Percentiles rank a stretch among this genome's conserved stretches.
phyloP scores from a whole-genome alignment of 2,113 vertebrate species.

The Xiphophorus hellerii region DNA sequence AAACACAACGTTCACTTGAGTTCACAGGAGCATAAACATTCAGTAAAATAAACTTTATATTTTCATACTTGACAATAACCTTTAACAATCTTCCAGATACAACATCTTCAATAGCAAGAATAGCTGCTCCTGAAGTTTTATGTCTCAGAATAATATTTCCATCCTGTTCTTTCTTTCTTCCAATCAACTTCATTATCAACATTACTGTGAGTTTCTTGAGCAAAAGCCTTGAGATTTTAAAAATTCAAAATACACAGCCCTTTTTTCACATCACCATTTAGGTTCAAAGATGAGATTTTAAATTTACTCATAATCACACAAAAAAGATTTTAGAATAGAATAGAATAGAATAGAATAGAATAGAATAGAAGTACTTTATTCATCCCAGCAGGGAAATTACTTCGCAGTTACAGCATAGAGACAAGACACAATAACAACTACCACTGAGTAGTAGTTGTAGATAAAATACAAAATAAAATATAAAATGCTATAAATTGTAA shows the following conservation, averaged over 20 bases:
- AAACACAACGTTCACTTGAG: background rate
- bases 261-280: background rate
- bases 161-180: background rate
- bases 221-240: background rate
- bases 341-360: too few species aligned
- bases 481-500: too few species aligned
- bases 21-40: background rate
- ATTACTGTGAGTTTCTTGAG: conserved; percentile 1
- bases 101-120: background rate
- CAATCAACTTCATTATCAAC: background rate
- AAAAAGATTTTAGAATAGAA: too few species aligned
- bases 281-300: background rate
- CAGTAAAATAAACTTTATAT: background rate
- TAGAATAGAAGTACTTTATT: too few species aligned
- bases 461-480: too few species aligned
- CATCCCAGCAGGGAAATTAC: too few species aligned
- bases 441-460: too few species aligned
- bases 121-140: background rate
- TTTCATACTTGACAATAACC: background rate
- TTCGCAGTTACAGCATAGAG: too few species aligned
- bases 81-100: background rate
- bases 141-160: conserved; percentile 1
- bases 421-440: too few species aligned
- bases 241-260: too few species aligned
- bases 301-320: background rate